Evolutionary conservation across 1,140 invertebrate species (phyloP), one percentile per base, ranked within the genome.

Genomic region (Pachyrhynchus sulphureomaculatus): DNA sequence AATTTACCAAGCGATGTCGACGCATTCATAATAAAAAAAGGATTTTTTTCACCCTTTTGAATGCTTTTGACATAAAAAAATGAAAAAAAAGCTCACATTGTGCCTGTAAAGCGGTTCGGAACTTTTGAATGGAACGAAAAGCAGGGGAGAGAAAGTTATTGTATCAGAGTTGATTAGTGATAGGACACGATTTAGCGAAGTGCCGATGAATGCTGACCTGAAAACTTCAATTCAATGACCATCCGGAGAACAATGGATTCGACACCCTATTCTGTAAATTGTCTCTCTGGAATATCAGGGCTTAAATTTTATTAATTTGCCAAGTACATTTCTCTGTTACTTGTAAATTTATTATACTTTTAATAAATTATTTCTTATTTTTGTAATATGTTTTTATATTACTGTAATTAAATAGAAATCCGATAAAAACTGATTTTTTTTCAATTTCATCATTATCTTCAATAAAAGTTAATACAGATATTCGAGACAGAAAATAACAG

Each of bases 151-250:
- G 62, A 59, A 41, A 44, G 56, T 58, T 56, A 57, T 65, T 69
- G 59, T 68, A 69, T 48, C 55, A 58, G 62, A 63, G 56, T 66
- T 67, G 65, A 69, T 69, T 69, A 62, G 44, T 64, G 68, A 69
- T 69, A 69, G 62, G 62, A 69, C 68, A 69, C 68, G 68, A 68
- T 67, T 66, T 62, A 53, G 56, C 55, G 58, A 65, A 56, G 62
- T 55, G 59, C 57, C 53, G 59, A 61, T 64, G 63, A 67, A 69
- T 68, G 65, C 68, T 69, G 68, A 69, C 63, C 63, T 56, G 63
- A 55, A 65, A 48, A 57, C 63, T 65, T 55, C 33, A 33, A 61
- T 61, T 61, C 57, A 54, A 29, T 24, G 51, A 55, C 44, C 21
- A 23, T 44, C 33, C 9, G n/a, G 8, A 48, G 20, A n/a, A 58